Percentiles rank a stretch among this genome's conserved stretches.
phyloP scores from a whole-genome alignment of 1,140 invertebrate species.

The Tetraneura akinire region DNA sequence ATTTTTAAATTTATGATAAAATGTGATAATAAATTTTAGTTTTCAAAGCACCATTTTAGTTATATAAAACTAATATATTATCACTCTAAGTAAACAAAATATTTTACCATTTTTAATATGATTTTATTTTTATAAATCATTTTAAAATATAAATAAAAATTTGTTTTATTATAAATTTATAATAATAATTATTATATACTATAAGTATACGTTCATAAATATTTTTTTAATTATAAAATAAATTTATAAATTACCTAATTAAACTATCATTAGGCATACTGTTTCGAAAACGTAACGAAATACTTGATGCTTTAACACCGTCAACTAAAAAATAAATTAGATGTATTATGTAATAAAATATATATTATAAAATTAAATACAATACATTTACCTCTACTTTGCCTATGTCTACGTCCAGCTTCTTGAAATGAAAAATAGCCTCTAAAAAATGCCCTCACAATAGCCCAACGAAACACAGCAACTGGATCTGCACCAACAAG shows the following conservation, averaged over 20 bases:
- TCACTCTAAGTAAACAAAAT: too few species aligned
- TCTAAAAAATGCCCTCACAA: constrained; percentile 85
- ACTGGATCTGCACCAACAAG: constrained; percentile 92
- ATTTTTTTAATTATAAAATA: constrained; percentile 34
- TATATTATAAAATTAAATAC: too few species aligned
- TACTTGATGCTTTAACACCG: constrained; percentile 46
- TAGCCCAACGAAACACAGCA: constrained; percentile 92
- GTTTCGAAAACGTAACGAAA: constrained; percentile 62
- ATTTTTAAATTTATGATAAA: too few species aligned
- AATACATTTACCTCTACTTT: constrained; percentile 62
- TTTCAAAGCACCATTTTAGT: too few species aligned
- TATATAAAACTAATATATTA: too few species aligned
- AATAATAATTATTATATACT: too few species aligned
- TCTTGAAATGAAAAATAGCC: constrained; percentile 91
- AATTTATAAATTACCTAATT: constrained; percentile 64
- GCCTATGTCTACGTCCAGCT: constrained; percentile 74
- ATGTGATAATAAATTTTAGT: too few species aligned
- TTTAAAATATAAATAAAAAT: background rate
- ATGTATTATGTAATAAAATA: too few species aligned
- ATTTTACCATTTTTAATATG: background rate
- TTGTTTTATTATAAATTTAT: background rate
- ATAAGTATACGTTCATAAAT: background rate
- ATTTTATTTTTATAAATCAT: background rate
- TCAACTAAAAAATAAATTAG: constrained; percentile 32
- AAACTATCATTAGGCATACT: constrained; percentile 73